phyloP scores from a whole-genome alignment of 2,113 vertebrate species.

The Cynopterus brachyotis region DNA sequence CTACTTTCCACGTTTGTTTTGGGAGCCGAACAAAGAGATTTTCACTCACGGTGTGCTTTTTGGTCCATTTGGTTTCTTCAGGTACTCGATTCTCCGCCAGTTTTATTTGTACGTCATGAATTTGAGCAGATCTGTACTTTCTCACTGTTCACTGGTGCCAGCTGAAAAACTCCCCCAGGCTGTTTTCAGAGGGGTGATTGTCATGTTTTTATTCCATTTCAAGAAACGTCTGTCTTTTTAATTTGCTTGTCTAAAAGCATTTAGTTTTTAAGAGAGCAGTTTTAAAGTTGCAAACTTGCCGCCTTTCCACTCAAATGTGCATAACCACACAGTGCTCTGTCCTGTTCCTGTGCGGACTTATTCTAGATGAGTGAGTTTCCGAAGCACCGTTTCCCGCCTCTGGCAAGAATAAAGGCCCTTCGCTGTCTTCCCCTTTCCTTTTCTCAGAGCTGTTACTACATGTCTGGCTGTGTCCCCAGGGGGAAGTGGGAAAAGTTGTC shows the following conservation, averaged over 20 bases:
- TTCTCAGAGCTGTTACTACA: conserved; percentile 22
- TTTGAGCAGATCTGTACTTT: conserved; percentile 5
- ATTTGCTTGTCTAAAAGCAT: conserved; percentile 51
- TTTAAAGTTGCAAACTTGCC: not conserved
- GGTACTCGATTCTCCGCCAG: not conserved
- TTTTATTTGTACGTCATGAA: conserved; percentile 46
- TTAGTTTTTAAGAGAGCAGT: conserved; percentile 16
- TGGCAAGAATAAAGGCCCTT: not conserved
- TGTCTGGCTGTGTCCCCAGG: not conserved
- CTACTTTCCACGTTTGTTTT: not conserved
- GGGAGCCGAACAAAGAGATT: not conserved
- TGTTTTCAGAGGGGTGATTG: conserved; percentile 46
- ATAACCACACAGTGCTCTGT: not conserved
- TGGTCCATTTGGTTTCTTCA: not conserved
- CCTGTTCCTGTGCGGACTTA: not conserved
- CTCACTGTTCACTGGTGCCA: conserved; percentile 44
- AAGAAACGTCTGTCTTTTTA: conserved; percentile 41
- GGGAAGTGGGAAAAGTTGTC: not conserved
- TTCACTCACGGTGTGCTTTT: not conserved
- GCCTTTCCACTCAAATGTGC: not conserved
- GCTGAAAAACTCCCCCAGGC: not conserved
- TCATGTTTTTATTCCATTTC: conserved; percentile 30
- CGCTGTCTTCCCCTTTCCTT: not conserved
- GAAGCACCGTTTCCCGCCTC: conserved; percentile 5
- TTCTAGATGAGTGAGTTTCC: not conserved